Evolutionary conservation across 2,797 vertebrate genomes (phyloP).

Genomic region (Bradypus variegatus): DNA sequence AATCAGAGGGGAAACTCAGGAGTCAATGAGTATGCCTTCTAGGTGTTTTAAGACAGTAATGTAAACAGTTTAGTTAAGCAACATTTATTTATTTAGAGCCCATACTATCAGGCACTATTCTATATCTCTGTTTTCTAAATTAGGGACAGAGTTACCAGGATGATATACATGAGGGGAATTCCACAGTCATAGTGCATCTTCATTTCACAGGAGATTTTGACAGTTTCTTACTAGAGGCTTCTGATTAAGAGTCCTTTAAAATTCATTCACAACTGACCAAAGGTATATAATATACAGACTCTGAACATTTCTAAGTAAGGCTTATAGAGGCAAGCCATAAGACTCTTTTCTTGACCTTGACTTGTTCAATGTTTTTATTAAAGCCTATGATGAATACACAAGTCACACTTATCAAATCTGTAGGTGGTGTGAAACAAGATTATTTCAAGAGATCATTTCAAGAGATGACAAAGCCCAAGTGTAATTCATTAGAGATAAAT

Average conservation of each 20-base stretch:
- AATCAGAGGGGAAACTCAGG: neutral
- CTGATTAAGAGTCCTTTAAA: neutral
- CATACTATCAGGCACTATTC: neutral
- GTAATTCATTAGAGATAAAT: neutral
- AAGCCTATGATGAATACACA: neutral
- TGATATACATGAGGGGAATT: neutral
- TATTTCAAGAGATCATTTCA: neutral
- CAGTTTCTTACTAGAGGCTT: neutral
- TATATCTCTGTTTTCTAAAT: neutral
- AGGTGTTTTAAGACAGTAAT: neutral
- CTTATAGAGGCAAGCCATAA: neutral
- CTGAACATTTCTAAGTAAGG: neutral
- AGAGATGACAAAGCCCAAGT: neutral
- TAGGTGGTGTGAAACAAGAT: neutral
- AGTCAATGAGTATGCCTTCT: neutral
- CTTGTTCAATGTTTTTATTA: neutral
- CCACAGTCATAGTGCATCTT: neutral
- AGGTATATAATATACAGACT: neutral
- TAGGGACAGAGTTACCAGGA: neutral
- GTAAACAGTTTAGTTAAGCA: neutral
- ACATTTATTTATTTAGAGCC: neutral
- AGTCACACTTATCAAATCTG: neutral
- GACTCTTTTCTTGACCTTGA: neutral
- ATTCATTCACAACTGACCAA: neutral
- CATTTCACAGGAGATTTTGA: neutral